Conservation (phyloP, 2,113 vertebrate species). For the Sylvilagus bachmani region DNA sequence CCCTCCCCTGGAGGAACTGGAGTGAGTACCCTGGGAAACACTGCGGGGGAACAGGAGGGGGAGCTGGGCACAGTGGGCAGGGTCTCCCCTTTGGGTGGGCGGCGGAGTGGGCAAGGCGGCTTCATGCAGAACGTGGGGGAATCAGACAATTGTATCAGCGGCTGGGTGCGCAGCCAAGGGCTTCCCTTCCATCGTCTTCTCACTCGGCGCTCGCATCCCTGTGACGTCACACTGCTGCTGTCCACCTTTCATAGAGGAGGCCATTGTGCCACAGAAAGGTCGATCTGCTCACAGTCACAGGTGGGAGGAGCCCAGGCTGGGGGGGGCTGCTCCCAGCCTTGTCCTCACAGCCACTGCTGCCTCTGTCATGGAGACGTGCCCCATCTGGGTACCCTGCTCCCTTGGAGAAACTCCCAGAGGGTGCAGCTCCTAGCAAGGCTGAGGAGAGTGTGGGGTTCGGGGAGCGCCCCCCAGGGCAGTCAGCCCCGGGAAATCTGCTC, state of each 20-base stretch:
- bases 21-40: slow-evolving; percentile 83
- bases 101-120: not conserved
- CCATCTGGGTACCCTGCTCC: not conserved
- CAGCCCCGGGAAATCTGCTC: not conserved
- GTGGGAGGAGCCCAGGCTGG: not conserved
- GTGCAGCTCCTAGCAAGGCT: not conserved
- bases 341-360: not conserved
- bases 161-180: not conserved
- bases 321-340: not conserved
- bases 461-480: not conserved
- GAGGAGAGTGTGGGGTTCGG: not conserved
- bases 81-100: not conserved
- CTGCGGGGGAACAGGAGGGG: not conserved
- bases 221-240: not conserved
- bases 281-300: not conserved
- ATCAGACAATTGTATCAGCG: too few relatives aligned
- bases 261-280: not conserved
- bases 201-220: not conserved
- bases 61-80: not conserved
- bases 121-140: not conserved
- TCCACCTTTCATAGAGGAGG: not conserved
- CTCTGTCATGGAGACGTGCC: not conserved
- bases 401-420: not conserved
- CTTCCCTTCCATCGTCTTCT: not conserved
- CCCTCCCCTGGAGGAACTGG: slow-evolving; percentile 82